These are phyloP conservation scores for Columba livia DNA, from an alignment of 2,113 vertebrate genomes.

Conservation along the genomic window DNA sequence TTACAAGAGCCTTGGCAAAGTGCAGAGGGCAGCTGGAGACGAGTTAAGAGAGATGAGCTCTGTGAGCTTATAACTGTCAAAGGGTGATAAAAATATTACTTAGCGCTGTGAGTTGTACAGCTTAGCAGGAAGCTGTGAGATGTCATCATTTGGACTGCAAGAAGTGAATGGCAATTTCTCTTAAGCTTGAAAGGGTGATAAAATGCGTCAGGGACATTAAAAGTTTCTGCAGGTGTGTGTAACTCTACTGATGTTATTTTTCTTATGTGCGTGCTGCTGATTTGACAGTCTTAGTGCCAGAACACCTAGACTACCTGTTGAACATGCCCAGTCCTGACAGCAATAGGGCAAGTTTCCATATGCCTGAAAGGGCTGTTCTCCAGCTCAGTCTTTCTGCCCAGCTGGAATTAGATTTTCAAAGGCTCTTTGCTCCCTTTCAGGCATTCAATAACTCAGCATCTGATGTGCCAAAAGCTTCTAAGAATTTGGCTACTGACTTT, in stretches of 20 bases:
- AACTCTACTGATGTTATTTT: not conserved
- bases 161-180: not conserved
- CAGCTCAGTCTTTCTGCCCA: not conserved
- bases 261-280: not conserved
- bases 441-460: not conserved
- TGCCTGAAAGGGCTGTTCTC: not conserved
- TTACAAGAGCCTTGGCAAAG: not conserved
- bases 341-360: accelerated
- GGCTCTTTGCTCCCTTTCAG: not conserved
- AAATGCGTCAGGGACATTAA: not conserved
- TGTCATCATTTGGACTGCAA: not conserved
- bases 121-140: not conserved
- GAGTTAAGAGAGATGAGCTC: not conserved
- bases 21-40: not conserved
- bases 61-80: not conserved
- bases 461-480: not conserved
- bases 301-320: not conserved
- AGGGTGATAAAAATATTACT: not conserved
- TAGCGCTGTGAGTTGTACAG: not conserved
- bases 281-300: not conserved
- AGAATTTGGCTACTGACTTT: not conserved
- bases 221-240: not conserved
- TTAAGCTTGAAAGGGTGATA: not conserved
- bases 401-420: not conserved
- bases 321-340: not conserved